Evolutionary conservation across 1,140 invertebrate genomes (phyloP), one percentile per base, ranked within the genome.

Genomic region (Drosophila leontia): DNA sequence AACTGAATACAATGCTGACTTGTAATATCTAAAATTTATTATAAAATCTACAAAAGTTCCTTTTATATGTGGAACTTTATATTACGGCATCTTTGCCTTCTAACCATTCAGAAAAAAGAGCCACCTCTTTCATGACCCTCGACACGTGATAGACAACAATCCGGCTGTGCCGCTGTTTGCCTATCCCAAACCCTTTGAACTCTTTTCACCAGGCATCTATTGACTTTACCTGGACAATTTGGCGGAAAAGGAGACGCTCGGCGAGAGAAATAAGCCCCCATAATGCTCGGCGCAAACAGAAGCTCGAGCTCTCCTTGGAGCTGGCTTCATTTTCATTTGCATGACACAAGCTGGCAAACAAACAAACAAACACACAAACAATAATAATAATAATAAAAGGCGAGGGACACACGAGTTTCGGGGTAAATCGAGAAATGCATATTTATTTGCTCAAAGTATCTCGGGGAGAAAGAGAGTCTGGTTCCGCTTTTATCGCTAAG

Each of bases 381-480:
- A 50, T 67, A 69, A 75, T 67, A 75, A 53, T 45, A 74, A 64
- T 58, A 82, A 63, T 13, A 37, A 51, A 45, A 60, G 29, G 68
- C 19, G 44, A 42, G 17, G 42, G 34, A n/a, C 19, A 57, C 19
- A 44, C 55, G 55, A 42, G 35, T 57, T 56, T 56, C 9, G 48
- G 48, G 51, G 62, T 63, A 87, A 79, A 81, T 75, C 51, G 75
- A 79, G 83, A 86, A 80, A 78, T 88, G 80, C 85, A 88, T 87
- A 90, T 87, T 88, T 88, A 87, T 87, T 87, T 87, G 77, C 77
- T 42, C 61, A 87, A 87, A 84, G 83, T 87, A 87, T 87, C 71
- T 78, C 56, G 56, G 69, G 34, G 12, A 47, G 60, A 48, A 69
- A 71, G 48, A 51, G 79, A 82, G 64, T 65, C 63, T 42, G 75